Evolutionary conservation across 2,797 vertebrate genomes (phyloP).

Genomic region (Telmatherina bonti): DNA sequence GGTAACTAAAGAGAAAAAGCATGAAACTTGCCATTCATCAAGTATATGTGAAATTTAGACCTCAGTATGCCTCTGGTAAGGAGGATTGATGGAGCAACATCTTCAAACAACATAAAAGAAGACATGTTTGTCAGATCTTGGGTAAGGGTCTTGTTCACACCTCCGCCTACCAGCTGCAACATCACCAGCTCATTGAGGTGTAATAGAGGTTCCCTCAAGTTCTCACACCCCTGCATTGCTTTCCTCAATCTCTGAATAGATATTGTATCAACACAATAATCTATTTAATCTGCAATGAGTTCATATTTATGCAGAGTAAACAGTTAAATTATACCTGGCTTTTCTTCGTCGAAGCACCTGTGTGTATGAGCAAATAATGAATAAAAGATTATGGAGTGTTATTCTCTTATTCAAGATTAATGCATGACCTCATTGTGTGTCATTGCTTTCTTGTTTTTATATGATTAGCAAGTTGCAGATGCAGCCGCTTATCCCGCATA

Average conservation of each 20-base stretch:
- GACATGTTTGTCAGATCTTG: slow-evolving; percentile 31
- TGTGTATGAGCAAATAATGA: slow-evolving; percentile 43
- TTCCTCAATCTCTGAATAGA: slow-evolving; percentile 10
- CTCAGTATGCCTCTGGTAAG: slow-evolving; percentile 27
- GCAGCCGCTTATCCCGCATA: slow-evolving; percentile 67
- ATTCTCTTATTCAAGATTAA: slow-evolving; percentile 52
- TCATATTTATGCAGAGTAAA: slow-evolving; percentile 46
- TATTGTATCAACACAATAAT: slow-evolving; percentile 22
- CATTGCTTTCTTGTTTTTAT: slow-evolving; percentile 67
- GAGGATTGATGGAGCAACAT: slow-evolving; percentile 26
- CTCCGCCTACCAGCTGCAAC: slow-evolving; percentile 65
- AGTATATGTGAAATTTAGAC: slow-evolving; percentile 36
- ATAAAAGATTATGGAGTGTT: slow-evolving; percentile 54
- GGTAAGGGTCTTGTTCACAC: slow-evolving; percentile 45
- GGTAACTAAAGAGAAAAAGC: slow-evolving; percentile 27
- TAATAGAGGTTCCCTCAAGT: slow-evolving; percentile 29
- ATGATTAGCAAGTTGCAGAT: slow-evolving; percentile 78
- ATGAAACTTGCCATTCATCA: slow-evolving; percentile 36
- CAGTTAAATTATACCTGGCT: slow-evolving; percentile 20
- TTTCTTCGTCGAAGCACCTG: slow-evolving; percentile 37
- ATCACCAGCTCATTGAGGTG: slow-evolving; percentile 22
- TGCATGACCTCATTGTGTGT: slow-evolving; percentile 62
- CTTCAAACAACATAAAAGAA: slow-evolving; percentile 50
- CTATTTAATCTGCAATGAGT: slow-evolving; percentile 18
- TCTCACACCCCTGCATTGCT: slow-evolving; percentile 13